Evolutionary conservation across 2,888 invertebrate genomes (phyloP), one percentile per base, ranked within the genome.

Genomic region (Bunonema sp.): DNA sequence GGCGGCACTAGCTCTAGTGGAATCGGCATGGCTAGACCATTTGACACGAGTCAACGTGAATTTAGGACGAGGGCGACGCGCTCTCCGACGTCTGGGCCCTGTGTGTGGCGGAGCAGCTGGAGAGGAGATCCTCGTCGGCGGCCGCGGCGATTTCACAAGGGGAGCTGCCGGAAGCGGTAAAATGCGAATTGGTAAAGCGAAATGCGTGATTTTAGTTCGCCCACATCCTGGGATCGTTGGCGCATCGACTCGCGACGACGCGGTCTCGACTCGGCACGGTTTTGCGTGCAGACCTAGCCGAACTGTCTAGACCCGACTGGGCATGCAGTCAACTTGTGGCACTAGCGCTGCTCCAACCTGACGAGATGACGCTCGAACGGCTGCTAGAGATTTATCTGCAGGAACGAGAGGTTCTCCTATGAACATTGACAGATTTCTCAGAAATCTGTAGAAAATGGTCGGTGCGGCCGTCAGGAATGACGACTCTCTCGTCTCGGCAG

Each of bases 1-100:
- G 7, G 26, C 26, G 7, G 26, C 5, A 12, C 7, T 26, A 26
- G 5, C 7, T 26, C 5, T 5, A 12, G 5, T 8, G 26, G 7
- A 26, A 26, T 26, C 7, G 26, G 26, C 7, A 26, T 5, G 26
- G 26, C 7, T 5, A 26, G 5, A 12, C 5, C 5, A 26, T 5
- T 8, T 8, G 26, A 26, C 7, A 5, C 7, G 44, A 5, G 35
- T 45, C 34, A 39, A 44, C 29, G 2, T 34, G 19, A 21, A 21
- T 19, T 34, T 34, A 44, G 22, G 43, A 44, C 16, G 46, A 45
- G 12, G 43, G 43, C 12, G 61, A 63, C 24, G 53, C 52, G 7
- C 38, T 64, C n/a, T 47, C 50, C 23, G 59, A 59, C 34, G 58
- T 54, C 3, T 61, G 59, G 26, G 48, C 47, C 16, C 49, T 64